Evolutionary conservation across 2,797 vertebrate genomes (phyloP), one percentile per base, ranked within the genome.

Genomic region (Neomorphus geoffroyi): DNA sequence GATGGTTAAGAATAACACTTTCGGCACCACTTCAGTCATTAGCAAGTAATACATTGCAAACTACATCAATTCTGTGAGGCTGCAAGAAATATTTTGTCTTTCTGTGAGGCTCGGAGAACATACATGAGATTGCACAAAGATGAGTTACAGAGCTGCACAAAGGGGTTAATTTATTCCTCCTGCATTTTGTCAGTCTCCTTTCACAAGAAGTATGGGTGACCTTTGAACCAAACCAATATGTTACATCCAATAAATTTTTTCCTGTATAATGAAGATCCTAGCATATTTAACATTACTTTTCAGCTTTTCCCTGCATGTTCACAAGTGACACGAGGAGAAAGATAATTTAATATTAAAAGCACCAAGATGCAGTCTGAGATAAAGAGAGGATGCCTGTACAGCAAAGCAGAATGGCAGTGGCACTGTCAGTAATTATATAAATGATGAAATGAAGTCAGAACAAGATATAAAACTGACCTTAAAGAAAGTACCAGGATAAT

Each of bases 131-230:
- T 41, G 66, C 86, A 88, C 86, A 92, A 86, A 70, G 62, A 94
- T 77, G 51, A 95, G 92, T 93, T 90, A 84, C 73, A 81, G 93
- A 90, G 83, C 62, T 70, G 62, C 90, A 94, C 86, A 95, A 93
- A 88, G 92, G 66, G 74, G 86, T 92, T 93, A 95, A 96, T 96
- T 95, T 92, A 93, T 95, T 92, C 92, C 93, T 93, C 74, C 86
- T 94, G 95, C 90, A 77, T 88, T 95, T 92, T 93, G 90, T 93
- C 92, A 88, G 74, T 80, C 77, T 79, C 70, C 60, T 92, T 84
- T 86, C 80, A 95, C 86, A 94, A 93, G 90, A 95, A 69, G 73
- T 77, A 84, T 57, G 67, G 67, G 62, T 4, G 73, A 96, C 92
- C 90, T 86, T 88, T 95, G 83, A 94, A 80, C 78, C 86, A 94